Evolutionary conservation across 2,113 vertebrate genomes (phyloP).

Genomic region (Pterophyllum scalare): DNA sequence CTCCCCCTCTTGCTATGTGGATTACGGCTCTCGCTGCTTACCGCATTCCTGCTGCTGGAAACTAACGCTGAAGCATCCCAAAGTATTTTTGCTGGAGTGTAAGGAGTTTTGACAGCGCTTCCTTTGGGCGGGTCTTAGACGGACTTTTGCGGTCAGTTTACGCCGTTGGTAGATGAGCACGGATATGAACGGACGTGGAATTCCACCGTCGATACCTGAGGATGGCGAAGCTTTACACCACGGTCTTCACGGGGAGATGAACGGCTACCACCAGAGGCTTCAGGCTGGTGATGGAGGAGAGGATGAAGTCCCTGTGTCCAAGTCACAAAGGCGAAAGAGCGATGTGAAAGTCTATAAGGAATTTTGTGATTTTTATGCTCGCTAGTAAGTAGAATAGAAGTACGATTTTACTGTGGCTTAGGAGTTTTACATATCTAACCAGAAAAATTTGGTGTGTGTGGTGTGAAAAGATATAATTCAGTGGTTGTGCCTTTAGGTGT

Average conservation of each 20-base stretch:
- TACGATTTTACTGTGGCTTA: neutral
- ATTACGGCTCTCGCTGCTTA: conserved; percentile 24
- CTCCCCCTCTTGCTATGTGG: conserved; percentile 38
- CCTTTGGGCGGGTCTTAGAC: neutral
- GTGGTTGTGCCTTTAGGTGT: neutral
- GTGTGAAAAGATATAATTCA: neutral
- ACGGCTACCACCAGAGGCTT: conserved; percentile 70
- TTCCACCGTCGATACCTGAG: conserved; percentile 85
- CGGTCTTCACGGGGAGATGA: conserved; percentile 47
- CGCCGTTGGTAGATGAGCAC: conserved; percentile 50
- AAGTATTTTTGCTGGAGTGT: neutral
- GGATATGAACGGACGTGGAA: conserved; percentile 77
- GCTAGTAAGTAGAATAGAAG: conserved; percentile 88
- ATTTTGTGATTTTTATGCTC: conserved; percentile 98
- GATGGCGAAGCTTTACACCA: conserved; percentile 79
- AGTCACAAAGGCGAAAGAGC: conserved; percentile 90
- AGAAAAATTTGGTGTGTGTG: neutral
- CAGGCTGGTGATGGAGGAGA: conserved; percentile 71
- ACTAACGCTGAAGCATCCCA: neutral
- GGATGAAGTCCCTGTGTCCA: conserved; percentile 88
- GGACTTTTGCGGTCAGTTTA: neutral
- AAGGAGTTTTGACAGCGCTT: neutral
- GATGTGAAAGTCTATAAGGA: conserved; percentile 97
- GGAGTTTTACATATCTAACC: neutral
- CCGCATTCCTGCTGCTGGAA: conserved; percentile 28